Base-by-base conservation (phyloP, 2,113 vertebrate genomes). In the Corythornis vintsioides region DNA sequence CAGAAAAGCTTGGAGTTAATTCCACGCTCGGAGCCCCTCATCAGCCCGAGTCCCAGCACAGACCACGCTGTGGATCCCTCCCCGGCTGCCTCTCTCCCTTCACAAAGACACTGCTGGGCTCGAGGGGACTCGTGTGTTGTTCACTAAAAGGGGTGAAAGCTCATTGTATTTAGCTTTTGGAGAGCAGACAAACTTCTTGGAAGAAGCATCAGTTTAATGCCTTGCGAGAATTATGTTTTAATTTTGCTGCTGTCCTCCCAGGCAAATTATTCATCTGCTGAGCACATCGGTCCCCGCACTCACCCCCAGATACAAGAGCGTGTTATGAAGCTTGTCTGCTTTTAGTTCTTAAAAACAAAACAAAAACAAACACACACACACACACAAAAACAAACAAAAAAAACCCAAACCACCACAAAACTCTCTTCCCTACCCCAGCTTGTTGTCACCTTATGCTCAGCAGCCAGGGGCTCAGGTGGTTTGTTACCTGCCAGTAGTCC, bases 221-320 rank as follows among this genome's bases (percentile, higher is more conserved):
- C 93, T 48, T 72, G 1, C 0, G 56, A 87, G 87, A 79, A 75
- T 7, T 33, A 31, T 1, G 33, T 15, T 85, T 77, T 56, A 9
- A n/a, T 86, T 92, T 72, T 38, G 40, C 15, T 59, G 3, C 69
- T 10, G 25, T 47, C 8, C 56, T 69, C 50, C 63, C 64, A 18
- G 28, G 72, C 42, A 70, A 42, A 61, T 31, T 7, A 28, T 9
- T 77, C 66, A 18, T 26, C 38, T 28, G 71, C 86, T 75, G 50
- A 0, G 59, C 1, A 5, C 12, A 1, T 38, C 0, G 0, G 42
- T 48, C 11, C 19, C 72, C 6, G 3, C 1, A 3, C 1, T 59
- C 79, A 53, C 13, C 29, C 4, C 8, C 60, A 18, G 18, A 15
- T 1, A 18, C 33, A 3, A 0, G 1, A 13, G n/a, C 24, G 48